phyloP scores from a whole-genome alignment of 2,113 vertebrate genomes.

The Macaca mulatta region DNA sequence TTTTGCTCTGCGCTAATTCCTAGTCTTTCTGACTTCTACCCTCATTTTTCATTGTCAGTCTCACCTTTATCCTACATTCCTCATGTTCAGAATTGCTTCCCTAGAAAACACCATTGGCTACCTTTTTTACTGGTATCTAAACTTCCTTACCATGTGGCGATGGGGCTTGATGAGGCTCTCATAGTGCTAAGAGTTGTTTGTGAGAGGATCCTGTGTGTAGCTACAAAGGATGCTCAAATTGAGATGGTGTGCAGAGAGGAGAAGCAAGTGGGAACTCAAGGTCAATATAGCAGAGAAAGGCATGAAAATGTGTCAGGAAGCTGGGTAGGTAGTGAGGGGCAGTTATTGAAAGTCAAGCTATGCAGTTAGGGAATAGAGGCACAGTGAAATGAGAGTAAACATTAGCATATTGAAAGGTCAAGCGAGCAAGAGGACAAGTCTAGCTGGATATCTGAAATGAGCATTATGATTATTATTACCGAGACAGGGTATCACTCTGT shows the following conservation, averaged over 20 bases:
- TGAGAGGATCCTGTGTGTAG: background rate
- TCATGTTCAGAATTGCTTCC: background rate
- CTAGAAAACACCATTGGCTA: background rate
- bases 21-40: background rate
- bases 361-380: background rate
- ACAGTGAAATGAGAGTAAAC: background rate
- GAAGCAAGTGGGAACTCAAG: background rate
- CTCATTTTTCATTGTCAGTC: background rate
- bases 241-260: background rate
- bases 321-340: background rate
- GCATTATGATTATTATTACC: no score
- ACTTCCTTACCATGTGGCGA: background rate
- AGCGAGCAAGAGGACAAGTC: background rate
- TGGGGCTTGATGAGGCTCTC: background rate
- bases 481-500: no score
- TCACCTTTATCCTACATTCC: background rate
- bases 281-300: background rate
- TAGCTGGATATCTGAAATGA: background rate
- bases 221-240: background rate
- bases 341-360: background rate
- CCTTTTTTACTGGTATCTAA: background rate
- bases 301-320: background rate
- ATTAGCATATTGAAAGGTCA: background rate
- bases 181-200: background rate
- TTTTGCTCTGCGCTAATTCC: background rate